A percentile compares a stretch with the other conserved stretches of the same genome.
These are phyloP conservation scores for Philypnodon macrostomus DNA, from an alignment of 2,797 vertebrate genomes.

Conservation along the genomic window DNA sequence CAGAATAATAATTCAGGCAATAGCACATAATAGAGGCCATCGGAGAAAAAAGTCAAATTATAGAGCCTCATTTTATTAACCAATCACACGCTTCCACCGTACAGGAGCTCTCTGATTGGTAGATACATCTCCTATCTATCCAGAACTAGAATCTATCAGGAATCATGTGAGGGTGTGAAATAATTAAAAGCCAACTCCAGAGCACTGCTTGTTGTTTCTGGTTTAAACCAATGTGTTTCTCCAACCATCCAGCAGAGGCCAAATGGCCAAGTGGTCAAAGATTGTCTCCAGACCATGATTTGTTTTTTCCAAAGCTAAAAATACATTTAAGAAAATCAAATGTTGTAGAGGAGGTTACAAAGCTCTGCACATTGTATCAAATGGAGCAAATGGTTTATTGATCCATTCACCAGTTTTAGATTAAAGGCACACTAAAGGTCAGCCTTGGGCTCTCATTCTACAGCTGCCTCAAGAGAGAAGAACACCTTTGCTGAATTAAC, in stretches of 20 bases:
- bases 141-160: too few relatives aligned
- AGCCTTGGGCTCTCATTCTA: constrained; percentile 45
- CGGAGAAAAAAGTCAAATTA: too few relatives aligned
- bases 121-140: too few relatives aligned
- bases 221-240: constrained; percentile 32
- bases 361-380: constrained; percentile 66
- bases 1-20: too few relatives aligned
- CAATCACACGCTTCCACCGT: too few relatives aligned
- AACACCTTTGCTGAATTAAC: constrained; percentile 61
- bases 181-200: too few relatives aligned
- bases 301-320: constrained; percentile 36
- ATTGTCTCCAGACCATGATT: constrained; percentile 44
- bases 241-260: constrained; percentile 41
- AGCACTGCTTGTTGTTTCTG: too few relatives aligned
- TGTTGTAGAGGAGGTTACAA: constrained; percentile 59
- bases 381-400: constrained; percentile 73
- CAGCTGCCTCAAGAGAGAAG: constrained; percentile 47
- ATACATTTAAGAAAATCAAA: constrained; percentile 60
- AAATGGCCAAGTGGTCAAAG: constrained; percentile 35
- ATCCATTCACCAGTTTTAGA: constrained; percentile 71
- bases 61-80: too few relatives aligned
- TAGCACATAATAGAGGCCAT: too few relatives aligned
- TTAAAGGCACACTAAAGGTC: constrained; percentile 74
- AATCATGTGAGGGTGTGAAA: too few relatives aligned
- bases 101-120: too few relatives aligned